Evolutionary conservation across 2,888 invertebrate species (phyloP), one percentile per base, ranked within the genome.

Genomic region (Phymatocera aterrima): DNA sequence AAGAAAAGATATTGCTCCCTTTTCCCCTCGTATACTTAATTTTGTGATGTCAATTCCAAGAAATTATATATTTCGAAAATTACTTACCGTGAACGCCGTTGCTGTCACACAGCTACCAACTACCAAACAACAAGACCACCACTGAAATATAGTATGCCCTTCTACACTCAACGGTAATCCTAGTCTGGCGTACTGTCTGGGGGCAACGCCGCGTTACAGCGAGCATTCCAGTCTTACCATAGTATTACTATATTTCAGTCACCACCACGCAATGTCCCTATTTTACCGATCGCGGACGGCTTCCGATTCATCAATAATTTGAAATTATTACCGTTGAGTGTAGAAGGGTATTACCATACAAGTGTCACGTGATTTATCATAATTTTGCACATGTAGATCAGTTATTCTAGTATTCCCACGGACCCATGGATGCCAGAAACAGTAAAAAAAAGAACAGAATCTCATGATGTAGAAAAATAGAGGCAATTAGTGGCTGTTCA

Each of bases 291-390:
- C 31, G 60, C 60, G 60, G 3, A 28, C 60, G 31, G 1, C 4
- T 60, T 60, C 28, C 28, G 28, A 60, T 60, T 28, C 28, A 28
- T 60, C 60, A 31, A 31, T 24, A 60, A 28, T 5, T 60, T 28
- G 24, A 60, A 28, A 60, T 12, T 31, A 60, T n/a, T n/a, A n/a
- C n/a, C n/a, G n/a, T n/a, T n/a, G n/a, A n/a, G n/a, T n/a, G n/a
- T n/a, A n/a, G n/a, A n/a, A n/a, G n/a, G n/a, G n/a, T n/a, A n/a
- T 60, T 60, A 60, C 60, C 31, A 60, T 31, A 60, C 60, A 28
- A 31, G 60, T 3, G 60, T 60, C 60, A 24, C 60, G 60, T 60
- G 15, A 60, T 60, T 60, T 31, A 60, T 10, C 24, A 28, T 60
- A 2, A 15, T 60, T n/a, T n/a, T n/a, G n/a, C n/a, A n/a, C n/a